Base-by-base conservation (phyloP, 1,140 invertebrate species). In the Macrocentrus cingulum region DNA sequence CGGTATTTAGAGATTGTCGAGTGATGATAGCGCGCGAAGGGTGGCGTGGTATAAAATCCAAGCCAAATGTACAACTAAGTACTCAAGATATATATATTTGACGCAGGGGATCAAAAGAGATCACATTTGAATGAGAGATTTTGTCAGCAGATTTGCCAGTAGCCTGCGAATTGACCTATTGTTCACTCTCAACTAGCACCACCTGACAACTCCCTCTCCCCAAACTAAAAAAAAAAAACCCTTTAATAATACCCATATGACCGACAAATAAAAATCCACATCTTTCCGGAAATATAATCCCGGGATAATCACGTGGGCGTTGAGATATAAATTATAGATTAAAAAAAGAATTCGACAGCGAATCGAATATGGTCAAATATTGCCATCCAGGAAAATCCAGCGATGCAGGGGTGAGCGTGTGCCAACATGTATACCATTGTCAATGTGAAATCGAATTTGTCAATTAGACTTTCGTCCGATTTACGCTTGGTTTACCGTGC, bases 61-160 rank as follows among this genome's bases (percentile, higher is more conserved):
- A 76, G 69, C 77, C 76, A 80, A 80, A 80, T 80, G 76, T 77
- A 74, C 75, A 79, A 73, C 76, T 77, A 79, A 79, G 76, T 77
- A 79, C 61, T 70, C 79, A n/a, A 78, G 76, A 79, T 77, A 79
- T 56, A 51, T 62, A 55, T 73, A 66, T 72, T 74, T 67, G 68
- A 64, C 55, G 64, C 65, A 62, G 64, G 69, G 68, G 69, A 68
- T 70, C 53, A 57, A 65, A n/a, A n/a, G n/a, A n/a, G 67, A 75
- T 76, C 64, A 61, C 60, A 77, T 80, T 77, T 77, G 71, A 79
- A 79, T 80, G 68, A 66, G 61, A 72, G 73, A 73, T 74, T 76
- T 75, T 60, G 61, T 51, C 62, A 60, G 6, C 54, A 74, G 45
- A 77, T 78, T 80, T 77, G 74, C 67, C n/a, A n/a, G n/a, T n/a